Evolutionary conservation across 2,797 vertebrate species (phyloP).

Genomic region (Dryobates pubescens): DNA sequence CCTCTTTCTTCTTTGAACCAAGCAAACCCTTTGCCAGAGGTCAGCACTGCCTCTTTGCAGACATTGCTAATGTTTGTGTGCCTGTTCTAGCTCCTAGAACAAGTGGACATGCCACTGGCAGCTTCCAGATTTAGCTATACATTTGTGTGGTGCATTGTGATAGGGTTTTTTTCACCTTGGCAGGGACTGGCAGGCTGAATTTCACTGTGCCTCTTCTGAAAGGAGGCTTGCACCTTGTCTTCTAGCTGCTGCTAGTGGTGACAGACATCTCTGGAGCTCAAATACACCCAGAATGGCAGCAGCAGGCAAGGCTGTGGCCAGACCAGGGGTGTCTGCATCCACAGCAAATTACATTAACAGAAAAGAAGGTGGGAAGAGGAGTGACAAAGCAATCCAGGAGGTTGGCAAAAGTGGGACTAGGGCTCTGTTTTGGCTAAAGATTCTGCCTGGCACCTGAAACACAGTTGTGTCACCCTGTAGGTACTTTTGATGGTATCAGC

Average conservation of each 20-base stretch:
- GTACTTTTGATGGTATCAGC: not conserved
- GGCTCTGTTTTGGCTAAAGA: not conserved
- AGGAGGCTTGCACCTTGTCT: not conserved
- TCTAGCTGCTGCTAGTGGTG: not conserved
- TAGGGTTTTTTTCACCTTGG: not conserved
- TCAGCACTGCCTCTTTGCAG: not conserved
- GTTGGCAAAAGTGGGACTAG: not conserved
- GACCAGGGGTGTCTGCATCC: not conserved
- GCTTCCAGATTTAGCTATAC: not conserved
- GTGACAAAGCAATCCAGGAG: not conserved
- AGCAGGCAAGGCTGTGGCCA: not conserved
- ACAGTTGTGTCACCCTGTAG: rapidly evolving
- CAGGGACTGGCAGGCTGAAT: not conserved
- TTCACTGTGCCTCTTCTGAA: not conserved
- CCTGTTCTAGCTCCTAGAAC: not conserved
- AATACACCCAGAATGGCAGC: rapidly evolving
- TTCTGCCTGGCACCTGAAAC: not conserved
- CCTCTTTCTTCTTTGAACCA: conserved; percentile 1
- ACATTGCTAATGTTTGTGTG: not conserved
- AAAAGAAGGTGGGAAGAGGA: not conserved
- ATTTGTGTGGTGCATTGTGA: not conserved
- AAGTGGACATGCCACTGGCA: not conserved
- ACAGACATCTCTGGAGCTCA: not conserved
- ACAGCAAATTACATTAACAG: not conserved
- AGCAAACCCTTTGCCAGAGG: not conserved